phyloP scores from a whole-genome alignment of 2,797 vertebrate species.

The Pampus argenteus region DNA sequence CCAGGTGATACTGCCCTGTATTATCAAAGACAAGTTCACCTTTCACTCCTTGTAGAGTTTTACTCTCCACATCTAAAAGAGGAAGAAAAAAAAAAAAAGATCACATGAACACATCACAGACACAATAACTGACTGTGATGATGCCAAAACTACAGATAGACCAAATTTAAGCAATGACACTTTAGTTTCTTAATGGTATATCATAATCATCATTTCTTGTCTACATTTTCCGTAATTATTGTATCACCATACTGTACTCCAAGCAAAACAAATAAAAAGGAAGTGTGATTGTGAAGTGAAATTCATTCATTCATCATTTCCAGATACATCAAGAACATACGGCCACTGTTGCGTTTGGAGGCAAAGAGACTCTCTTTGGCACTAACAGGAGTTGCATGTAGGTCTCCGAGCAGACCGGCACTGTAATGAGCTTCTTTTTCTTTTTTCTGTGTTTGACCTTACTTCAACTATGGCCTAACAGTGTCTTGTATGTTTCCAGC shows the following conservation, averaged over 20 bases:
- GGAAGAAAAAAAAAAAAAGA: neutral
- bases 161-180: neutral
- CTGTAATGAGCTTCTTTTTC: constrained; percentile 22
- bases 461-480: constrained; percentile 58
- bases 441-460: constrained; percentile 53
- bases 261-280: constrained; percentile 19
- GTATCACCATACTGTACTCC: neutral
- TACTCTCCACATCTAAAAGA: constrained; percentile 91
- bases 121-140: neutral
- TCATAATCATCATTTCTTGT: neutral
- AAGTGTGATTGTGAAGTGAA: constrained; percentile 15
- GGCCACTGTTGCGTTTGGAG: constrained; percentile 35
- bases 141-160: neutral
- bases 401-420: constrained; percentile 16
- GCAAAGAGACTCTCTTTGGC: constrained; percentile 23
- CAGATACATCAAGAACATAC: constrained; percentile 1
- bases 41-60: constrained; percentile 91
- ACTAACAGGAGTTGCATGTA: constrained; percentile 14
- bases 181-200: neutral
- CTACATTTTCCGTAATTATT: neutral
- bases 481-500: constrained; percentile 60
- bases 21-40: constrained; percentile 87
- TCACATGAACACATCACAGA: constrained; percentile 1
- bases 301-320: constrained; percentile 29
- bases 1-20: constrained; percentile 88